These are phyloP conservation scores for Vanacampus margaritifer DNA, from an alignment of 2,113 vertebrate species.

Conservation along the genomic window DNA sequence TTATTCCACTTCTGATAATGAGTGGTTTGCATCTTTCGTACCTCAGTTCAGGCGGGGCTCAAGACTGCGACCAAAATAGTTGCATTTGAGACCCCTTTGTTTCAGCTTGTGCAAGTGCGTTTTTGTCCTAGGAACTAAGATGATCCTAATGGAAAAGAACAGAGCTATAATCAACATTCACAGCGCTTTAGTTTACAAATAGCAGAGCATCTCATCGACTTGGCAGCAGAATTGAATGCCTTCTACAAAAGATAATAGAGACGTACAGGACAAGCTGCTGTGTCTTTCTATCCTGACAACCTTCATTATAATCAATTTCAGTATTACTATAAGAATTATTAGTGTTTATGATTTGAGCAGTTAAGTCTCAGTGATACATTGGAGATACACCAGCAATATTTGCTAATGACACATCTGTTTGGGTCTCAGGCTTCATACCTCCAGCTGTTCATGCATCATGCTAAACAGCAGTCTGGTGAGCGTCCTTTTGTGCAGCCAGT, in stretches of 20 bases:
- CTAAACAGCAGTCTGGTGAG: constrained; percentile 5
- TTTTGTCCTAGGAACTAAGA: neutral
- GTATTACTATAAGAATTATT: neutral
- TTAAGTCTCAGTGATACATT: constrained; percentile 1
- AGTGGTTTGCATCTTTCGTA: no score
- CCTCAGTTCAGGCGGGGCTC: no score
- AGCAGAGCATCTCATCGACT: neutral
- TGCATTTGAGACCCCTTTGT: no score
- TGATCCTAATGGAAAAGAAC: neutral
- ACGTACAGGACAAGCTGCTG: neutral
- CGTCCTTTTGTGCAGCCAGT: constrained; percentile 5
- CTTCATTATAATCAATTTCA: neutral
- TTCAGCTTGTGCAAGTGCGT: neutral
- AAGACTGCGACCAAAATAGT: no score
- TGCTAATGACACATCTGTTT: constrained; percentile 18
- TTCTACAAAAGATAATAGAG: neutral
- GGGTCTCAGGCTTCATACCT: constrained; percentile 2
- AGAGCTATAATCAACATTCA: no score
- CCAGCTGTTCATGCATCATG: neutral
- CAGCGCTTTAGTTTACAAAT: neutral
- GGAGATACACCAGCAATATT: neutral
- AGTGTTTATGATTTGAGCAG: neutral
- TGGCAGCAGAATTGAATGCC: neutral
- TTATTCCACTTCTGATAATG: no score
- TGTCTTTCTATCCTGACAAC: neutral